Percentiles rank a stretch among this genome's conserved stretches.
Evolutionary conservation across 2,797 vertebrate genomes (phyloP).

Genomic region (Hippocampus kuda): DNA sequence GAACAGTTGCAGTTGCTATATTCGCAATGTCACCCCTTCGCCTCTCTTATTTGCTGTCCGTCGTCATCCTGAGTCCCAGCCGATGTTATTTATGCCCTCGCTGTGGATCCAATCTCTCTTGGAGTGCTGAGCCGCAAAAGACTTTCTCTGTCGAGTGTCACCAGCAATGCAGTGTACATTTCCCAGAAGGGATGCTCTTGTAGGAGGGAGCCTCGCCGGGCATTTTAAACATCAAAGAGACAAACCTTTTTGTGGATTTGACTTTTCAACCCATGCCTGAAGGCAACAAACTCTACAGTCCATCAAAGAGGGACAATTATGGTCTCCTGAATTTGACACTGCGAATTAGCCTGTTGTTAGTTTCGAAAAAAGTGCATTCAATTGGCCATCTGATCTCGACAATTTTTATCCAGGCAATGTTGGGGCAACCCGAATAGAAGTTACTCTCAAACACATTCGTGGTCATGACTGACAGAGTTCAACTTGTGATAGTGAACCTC

Average conservation of each 20-base stretch:
- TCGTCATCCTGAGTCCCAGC: background rate
- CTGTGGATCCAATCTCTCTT: background rate
- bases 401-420: constrained; percentile 56
- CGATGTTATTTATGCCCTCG: constrained; percentile 1
- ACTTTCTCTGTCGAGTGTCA: background rate
- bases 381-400: constrained; percentile 57
- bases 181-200: constrained; percentile 28
- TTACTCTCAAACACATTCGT: constrained; percentile 29
- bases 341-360: constrained; percentile 58
- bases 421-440: constrained; percentile 57
- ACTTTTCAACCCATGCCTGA: constrained; percentile 38
- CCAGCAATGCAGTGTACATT: background rate
- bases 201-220: constrained; percentile 31
- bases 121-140: background rate
- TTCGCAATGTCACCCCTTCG: constrained; percentile 7
- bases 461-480: constrained; percentile 31
- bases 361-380: constrained; percentile 38
- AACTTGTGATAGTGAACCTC: background rate
- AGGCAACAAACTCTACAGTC: constrained; percentile 16
- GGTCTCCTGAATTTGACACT: constrained; percentile 47
- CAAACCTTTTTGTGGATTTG: constrained; percentile 34
- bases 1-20: constrained; percentile 9
- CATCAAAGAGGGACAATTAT: constrained; percentile 45
- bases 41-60: constrained; percentile 28
- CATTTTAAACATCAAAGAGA: constrained; percentile 23